Conservation (phyloP, 2,113 vertebrate genomes). For the Merops nubicus region DNA sequence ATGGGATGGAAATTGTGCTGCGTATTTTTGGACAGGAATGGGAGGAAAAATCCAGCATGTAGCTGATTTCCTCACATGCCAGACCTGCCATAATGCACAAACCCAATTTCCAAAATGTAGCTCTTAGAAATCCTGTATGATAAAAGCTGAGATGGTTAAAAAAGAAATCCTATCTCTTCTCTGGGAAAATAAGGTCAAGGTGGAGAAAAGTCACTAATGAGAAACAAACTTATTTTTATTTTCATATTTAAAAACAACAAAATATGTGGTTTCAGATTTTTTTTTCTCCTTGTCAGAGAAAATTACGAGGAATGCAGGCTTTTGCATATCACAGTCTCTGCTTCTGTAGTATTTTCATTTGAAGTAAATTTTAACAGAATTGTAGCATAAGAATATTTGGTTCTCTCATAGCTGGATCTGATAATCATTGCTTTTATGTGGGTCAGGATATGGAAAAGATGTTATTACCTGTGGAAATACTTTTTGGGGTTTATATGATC, state of each 20-base stretch:
- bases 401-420: not conserved
- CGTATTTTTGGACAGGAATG: constrained; percentile 45
- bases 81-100: constrained; percentile 33
- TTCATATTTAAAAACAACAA: not conserved
- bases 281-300: not conserved
- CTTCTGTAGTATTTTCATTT: not conserved
- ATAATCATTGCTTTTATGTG: not conserved
- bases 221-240: not conserved
- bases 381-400: not conserved
- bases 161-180: not conserved
- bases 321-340: not conserved
- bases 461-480: not conserved
- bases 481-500: not conserved
- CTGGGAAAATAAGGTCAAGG: not conserved
- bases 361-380: not conserved
- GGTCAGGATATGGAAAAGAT: not conserved
- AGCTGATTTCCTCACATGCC: constrained; percentile 39
- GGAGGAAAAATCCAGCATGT: not conserved
- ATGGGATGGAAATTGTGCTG: constrained; percentile 72
- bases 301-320: not conserved
- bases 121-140: not conserved
- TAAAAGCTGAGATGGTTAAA: not conserved
- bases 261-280: not conserved
- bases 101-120: not conserved
- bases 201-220: not conserved